phyloP scores from a whole-genome alignment of 2,888 invertebrate genomes.

The Esperia sulphurella region DNA sequence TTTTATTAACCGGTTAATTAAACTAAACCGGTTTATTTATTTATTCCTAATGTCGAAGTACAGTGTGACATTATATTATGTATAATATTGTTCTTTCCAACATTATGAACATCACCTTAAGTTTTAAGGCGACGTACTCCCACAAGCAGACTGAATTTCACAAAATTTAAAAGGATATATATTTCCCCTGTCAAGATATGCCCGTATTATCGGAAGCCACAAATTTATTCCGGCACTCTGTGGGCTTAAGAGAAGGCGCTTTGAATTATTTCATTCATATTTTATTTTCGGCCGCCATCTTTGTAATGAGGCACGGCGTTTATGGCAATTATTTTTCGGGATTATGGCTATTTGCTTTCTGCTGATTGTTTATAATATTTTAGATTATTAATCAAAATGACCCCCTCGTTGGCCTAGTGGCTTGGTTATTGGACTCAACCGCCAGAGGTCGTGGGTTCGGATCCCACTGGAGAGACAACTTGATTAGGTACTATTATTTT shows the following conservation, averaged over 20 bases:
- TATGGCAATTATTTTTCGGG: neutral
- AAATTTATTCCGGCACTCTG: constrained; percentile 9
- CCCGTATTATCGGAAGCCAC: constrained; percentile 5
- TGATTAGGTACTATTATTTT: no score
- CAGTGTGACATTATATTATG: no score
- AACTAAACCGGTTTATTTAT: no score
- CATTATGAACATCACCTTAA: neutral
- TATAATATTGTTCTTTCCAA: no score
- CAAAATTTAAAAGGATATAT: constrained; percentile 8
- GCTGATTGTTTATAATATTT: neutral
- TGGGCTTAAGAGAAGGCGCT: constrained; percentile 1
- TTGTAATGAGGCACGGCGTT: neutral
- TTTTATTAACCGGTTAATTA: no score
- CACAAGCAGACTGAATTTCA: constrained; percentile 2
- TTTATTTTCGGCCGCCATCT: constrained; percentile 1
- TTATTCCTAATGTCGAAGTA: no score
- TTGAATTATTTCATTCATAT: constrained; percentile 3
- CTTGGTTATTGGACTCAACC: no score
- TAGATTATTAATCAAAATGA: neutral
- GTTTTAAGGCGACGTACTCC: neutral
- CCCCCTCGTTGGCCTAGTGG: no score
- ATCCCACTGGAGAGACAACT: no score
- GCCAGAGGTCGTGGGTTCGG: no score
- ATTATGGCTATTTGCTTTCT: neutral
- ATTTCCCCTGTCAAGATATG: constrained; percentile 5